Percentiles rank a stretch among this genome's conserved stretches.
Conservation (phyloP, 2,113 vertebrate genomes). For the Dasyprocta punctata region DNA sequence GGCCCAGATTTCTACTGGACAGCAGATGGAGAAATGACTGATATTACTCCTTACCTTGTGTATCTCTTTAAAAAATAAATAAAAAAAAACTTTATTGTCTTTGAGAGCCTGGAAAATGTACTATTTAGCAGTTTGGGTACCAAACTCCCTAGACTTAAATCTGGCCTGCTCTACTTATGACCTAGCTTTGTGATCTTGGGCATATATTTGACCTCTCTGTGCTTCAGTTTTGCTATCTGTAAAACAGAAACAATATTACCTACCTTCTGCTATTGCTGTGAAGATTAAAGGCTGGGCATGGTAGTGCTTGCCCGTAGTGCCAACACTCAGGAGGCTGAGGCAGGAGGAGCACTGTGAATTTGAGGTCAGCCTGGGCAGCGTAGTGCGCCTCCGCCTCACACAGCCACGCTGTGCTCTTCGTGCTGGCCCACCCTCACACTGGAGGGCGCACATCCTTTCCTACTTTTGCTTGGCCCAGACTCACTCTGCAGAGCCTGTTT, state of each 20-base stretch:
- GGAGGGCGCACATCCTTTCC: neutral
- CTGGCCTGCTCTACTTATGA: neutral
- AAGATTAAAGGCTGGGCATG: neutral
- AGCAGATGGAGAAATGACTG: constrained; percentile 11
- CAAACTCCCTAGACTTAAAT: neutral
- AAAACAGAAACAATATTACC: neutral
- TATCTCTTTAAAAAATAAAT: neutral
- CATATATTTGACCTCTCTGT: neutral
- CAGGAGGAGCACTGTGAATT: neutral
- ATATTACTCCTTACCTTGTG: neutral
- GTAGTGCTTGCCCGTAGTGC: neutral
- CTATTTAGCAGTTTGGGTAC: neutral
- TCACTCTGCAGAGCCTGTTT: neutral
- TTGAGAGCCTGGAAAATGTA: neutral
- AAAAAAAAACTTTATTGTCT: too few relatives aligned
- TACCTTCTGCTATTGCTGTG: neutral
- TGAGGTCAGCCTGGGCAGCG: neutral
- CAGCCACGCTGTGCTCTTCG: neutral
- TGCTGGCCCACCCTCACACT: neutral
- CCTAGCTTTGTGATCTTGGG: neutral
- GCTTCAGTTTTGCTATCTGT: neutral
- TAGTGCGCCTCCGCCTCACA: neutral
- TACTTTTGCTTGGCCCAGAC: neutral
- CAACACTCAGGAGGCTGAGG: neutral
- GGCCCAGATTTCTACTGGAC: neutral